These are phyloP conservation scores for Sesia bembeciformis DNA, from an alignment of 2,888 invertebrate genomes.

Conservation along the genomic window DNA sequence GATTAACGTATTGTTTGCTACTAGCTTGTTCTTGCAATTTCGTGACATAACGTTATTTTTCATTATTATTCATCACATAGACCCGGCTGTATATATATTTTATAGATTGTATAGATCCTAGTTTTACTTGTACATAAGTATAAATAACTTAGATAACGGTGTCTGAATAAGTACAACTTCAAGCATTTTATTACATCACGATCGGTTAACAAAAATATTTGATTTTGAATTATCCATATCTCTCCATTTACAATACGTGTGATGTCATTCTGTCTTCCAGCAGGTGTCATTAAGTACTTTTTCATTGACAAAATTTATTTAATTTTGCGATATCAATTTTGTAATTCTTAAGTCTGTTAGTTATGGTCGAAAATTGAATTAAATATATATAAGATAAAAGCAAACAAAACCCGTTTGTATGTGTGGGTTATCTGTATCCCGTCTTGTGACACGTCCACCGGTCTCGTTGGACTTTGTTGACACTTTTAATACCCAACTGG, in stretches of 20 bases:
- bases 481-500: conserved; percentile 21
- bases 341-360: neutral
- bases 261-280: conserved; percentile 42
- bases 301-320: conserved; percentile 18
- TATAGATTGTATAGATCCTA: no score
- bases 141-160: no score
- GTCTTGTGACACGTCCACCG: conserved; percentile 44
- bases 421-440: conserved; percentile 36
- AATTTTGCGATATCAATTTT: neutral
- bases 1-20: no score
- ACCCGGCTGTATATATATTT: no score
- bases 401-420: conserved; percentile 5
- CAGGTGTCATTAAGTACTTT: conserved; percentile 54
- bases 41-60: no score
- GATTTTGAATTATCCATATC: conserved; percentile 48
- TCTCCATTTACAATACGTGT: conserved; percentile 47
- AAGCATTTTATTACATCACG: neutral
- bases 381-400: neutral
- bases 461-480: conserved; percentile 20
- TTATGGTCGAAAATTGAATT: conserved; percentile 6
- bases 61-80: no score
- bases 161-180: neutral
- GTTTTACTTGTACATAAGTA: no score
- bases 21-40: no score
- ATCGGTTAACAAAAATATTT: conserved; percentile 35